Evolutionary conservation across 2,888 invertebrate genomes (phyloP).

Genomic region (Agrotis exclamationis): DNA sequence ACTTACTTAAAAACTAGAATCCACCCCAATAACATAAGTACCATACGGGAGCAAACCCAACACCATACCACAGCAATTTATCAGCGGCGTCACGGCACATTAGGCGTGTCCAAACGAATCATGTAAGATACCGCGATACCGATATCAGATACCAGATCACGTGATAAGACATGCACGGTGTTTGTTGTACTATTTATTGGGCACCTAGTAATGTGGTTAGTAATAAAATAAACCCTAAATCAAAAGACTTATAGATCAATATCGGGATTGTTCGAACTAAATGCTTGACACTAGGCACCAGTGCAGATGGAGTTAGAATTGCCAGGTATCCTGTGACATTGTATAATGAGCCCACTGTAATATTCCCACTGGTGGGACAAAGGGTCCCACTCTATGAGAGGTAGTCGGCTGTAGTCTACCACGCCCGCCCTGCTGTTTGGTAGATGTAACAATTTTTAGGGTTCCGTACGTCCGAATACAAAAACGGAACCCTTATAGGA

Average conservation of each 20-base stretch:
- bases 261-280: neutral
- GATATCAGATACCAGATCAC: slow-evolving; percentile 66
- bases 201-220: slow-evolving; percentile 33
- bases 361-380: no score
- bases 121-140: slow-evolving; percentile 72
- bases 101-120: slow-evolving; percentile 74
- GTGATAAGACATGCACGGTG: slow-evolving; percentile 64
- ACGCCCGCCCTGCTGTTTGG: no score
- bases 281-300: neutral
- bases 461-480: no score
- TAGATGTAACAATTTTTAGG: no score
- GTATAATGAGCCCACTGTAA: no score
- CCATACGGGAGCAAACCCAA: slow-evolving; percentile 51
- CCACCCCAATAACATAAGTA: slow-evolving; percentile 4
- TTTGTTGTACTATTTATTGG: slow-evolving; percentile 64
- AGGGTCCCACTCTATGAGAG: no score
- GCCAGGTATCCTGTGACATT: no score
- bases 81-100: slow-evolving; percentile 78
- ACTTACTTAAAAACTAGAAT: no score
- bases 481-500: no score
- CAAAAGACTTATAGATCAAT: neutral
- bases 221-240: slow-evolving; percentile 25
- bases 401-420: no score
- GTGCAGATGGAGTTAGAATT: neutral
- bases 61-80: slow-evolving; percentile 69